Conservation (phyloP, 2,797 vertebrate species). For the Chromobotia macracanthus region DNA sequence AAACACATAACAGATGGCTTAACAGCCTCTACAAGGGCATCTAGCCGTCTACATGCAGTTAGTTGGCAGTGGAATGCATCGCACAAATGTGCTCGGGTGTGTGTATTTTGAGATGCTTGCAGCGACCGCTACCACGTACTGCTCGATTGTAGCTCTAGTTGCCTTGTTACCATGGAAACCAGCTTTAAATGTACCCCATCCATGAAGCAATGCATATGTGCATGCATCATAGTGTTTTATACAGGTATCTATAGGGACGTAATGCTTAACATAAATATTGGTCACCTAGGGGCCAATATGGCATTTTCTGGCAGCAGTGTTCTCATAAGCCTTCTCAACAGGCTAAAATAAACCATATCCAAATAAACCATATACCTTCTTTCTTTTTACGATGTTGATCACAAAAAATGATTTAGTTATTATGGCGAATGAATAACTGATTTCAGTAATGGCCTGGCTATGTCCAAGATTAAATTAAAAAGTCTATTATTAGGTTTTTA, state of each 20-base stretch:
- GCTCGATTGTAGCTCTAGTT: constrained; percentile 63
- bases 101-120: constrained; percentile 66
- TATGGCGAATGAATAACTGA: background rate
- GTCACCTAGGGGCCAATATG: background rate
- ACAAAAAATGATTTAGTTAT: background rate
- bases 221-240: constrained; percentile 12
- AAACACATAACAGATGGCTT: constrained; percentile 74
- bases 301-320: background rate
- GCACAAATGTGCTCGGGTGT: constrained; percentile 42
- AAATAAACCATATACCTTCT: no score
- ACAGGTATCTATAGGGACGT: background rate
- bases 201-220: constrained; percentile 19
- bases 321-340: background rate
- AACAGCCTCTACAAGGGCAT: constrained; percentile 70
- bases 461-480: constrained; percentile 1
- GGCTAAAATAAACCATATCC: no score
- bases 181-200: constrained; percentile 17
- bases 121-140: constrained; percentile 71
- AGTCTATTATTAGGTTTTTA: background rate
- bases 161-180: constrained; percentile 77
- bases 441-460: background rate
- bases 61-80: constrained; percentile 48
- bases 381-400: background rate
- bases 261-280: background rate
- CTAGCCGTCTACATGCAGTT: constrained; percentile 59